These are phyloP conservation scores for Germaria angustata DNA, from an alignment of 2,888 invertebrate genomes.

Conservation along the genomic window DNA sequence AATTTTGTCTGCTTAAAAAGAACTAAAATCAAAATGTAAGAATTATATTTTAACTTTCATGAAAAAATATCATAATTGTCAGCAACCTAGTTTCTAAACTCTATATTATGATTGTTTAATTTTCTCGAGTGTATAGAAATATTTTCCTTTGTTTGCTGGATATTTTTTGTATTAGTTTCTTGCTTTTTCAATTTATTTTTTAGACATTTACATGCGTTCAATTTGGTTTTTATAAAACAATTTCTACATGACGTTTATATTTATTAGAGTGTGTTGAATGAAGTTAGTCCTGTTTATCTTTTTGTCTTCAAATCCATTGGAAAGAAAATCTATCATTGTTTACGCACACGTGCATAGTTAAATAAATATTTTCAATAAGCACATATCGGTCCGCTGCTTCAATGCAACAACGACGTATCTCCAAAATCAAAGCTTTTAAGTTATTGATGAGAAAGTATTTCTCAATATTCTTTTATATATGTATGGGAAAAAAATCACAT, in stretches of 20 bases:
- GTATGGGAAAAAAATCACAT: too few relatives aligned
- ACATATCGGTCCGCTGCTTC: too few relatives aligned
- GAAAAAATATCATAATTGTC: too few relatives aligned
- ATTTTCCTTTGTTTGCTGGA: not conserved
- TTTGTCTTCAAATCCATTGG: not conserved
- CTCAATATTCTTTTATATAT: too few relatives aligned
- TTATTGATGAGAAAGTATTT: too few relatives aligned
- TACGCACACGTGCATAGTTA: not conserved
- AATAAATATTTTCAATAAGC: not conserved
- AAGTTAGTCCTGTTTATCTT: not conserved
- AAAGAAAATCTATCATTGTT: conserved; percentile 13
- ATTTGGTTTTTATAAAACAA: conserved; percentile 31
- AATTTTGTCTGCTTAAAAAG: too few relatives aligned
- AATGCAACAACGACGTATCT: too few relatives aligned
- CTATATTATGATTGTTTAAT: not conserved
- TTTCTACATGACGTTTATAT: conserved; percentile 44
- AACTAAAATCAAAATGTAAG: too few relatives aligned
- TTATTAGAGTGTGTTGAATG: conserved; percentile 4
- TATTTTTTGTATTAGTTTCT: conserved; percentile 28
- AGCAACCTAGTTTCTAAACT: too few relatives aligned
- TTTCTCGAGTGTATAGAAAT: conserved; percentile 17
- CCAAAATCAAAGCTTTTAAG: too few relatives aligned
- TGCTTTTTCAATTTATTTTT: conserved; percentile 25
- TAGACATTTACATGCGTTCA: conserved; percentile 21
- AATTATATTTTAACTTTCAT: too few relatives aligned